Evolutionary conservation across 1,140 invertebrate genomes (phyloP), one percentile per base, ranked within the genome.

Genomic region (Heliothis virescens): DNA sequence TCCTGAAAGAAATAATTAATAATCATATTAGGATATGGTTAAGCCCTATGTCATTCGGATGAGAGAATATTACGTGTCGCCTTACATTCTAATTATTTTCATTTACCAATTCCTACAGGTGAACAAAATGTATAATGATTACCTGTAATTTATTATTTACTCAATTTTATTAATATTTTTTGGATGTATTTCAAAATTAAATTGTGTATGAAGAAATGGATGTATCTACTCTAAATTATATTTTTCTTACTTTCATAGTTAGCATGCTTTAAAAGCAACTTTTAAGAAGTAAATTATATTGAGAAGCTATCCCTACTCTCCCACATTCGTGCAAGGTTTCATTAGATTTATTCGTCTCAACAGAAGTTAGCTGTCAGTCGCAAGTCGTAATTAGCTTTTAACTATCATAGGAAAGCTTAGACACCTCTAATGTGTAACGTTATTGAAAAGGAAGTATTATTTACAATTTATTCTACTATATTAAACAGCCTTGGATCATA

Each of bases 321-420:
- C 90, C 90, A 90, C 90, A 86, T 80, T 73, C 85, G 80, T 92
- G 92, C 90, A 90, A 94, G 90, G 92, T 90, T 85, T 79, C 60
- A 72, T 57, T 59, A 2, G 18, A 65, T 26, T 67, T 72, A 48
- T 79, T 80, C 67, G 82, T 78, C 83, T 79, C 82, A 84, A 86
- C 82, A 86, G 77, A 88, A 83, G 83, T 85, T 83, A 81, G 67
- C 82, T 85, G 83, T 86, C 86, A 87, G 78, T 88, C 79, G 79
- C 82, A 86, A 86, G 52, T 67, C 81, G 79, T 87, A 88, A 87
- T 82, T 88, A 92, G 85, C 77, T 82, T 86, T 83, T 89, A 69
- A 73, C 69, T 85, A 86, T 79, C 69, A 65, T 89, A 90, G 82
- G 86, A 83, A 86, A 71, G 83, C 85, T 85, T 85, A 85, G 82